Conservation (phyloP, 2,113 vertebrate species). For the Cercopithecus mona region DNA sequence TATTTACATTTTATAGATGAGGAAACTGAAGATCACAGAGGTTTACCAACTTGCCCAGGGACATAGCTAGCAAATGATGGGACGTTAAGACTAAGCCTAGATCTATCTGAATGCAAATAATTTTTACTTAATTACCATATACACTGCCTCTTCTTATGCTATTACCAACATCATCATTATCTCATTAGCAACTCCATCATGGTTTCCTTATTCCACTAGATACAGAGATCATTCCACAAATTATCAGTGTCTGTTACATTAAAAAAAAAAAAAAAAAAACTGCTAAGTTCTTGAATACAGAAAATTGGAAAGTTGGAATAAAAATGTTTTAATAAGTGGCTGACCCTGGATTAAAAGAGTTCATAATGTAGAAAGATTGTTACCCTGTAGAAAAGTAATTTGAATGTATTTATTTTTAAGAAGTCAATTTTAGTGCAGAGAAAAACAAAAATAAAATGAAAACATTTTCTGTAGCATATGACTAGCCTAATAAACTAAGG, state of each 20-base stretch:
- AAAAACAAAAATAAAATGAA: conserved; percentile 46
- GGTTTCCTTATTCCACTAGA: neutral
- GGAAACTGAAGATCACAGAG: conserved; percentile 7
- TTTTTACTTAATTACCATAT: neutral
- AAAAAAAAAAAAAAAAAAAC: conserved; percentile 9
- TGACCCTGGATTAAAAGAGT: neutral
- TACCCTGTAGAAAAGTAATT: neutral
- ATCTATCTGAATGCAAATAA: neutral
- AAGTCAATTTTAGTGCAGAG: neutral
- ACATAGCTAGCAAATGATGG: neutral
- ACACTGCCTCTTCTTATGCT: neutral
- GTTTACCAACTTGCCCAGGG: neutral
- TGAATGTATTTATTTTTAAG: neutral
- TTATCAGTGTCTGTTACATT: neutral
- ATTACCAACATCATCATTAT: neutral
- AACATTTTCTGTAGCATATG: neutral
- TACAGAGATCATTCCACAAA: neutral
- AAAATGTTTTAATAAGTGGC: neutral
- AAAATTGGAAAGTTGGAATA: neutral
- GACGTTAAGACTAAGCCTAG: neutral
- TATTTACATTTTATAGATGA: conserved; percentile 10
- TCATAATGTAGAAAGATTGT: neutral
- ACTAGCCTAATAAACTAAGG: conserved; percentile 37
- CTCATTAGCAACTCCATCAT: neutral
- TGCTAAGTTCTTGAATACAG: neutral